Evolutionary conservation across 2,113 vertebrate genomes (phyloP).

Genomic region (Amphiprion ocellaris): DNA sequence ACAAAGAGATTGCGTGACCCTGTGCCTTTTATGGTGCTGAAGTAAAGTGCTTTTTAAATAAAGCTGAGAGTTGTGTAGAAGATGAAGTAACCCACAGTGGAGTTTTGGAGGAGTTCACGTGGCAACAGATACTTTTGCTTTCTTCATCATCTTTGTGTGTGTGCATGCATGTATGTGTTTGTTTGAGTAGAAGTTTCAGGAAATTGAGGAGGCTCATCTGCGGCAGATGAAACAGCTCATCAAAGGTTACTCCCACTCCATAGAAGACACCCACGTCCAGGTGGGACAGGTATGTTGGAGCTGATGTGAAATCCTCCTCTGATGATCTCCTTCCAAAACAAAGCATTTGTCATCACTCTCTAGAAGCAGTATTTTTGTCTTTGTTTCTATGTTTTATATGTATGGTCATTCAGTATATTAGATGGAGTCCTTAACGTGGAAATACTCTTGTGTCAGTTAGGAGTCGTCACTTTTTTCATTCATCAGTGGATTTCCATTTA

Average conservation of each 20-base stretch:
- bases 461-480: too few species aligned
- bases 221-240: conserved; percentile 94
- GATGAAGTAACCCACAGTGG: too few species aligned
- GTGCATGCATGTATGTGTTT: neutral
- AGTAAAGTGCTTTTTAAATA: neutral
- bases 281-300: conserved; percentile 90
- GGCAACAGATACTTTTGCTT: neutral
- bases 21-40: neutral
- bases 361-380: too few species aligned
- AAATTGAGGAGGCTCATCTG: conserved; percentile 92
- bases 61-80: too few species aligned
- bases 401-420: too few species aligned
- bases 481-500: neutral
- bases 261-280: conserved; percentile 96
- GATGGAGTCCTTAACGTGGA: too few species aligned
- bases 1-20: neutral
- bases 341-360: neutral
- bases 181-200: conserved; percentile 90
- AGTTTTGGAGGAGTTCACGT: neutral
- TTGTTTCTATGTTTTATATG: neutral
- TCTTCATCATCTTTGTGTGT: neutral
- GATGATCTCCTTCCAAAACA: neutral
- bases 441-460: too few species aligned
- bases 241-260: conserved; percentile 92
- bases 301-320: neutral